phyloP scores from a whole-genome alignment of 2,888 invertebrate species.

The Apantesis nais region DNA sequence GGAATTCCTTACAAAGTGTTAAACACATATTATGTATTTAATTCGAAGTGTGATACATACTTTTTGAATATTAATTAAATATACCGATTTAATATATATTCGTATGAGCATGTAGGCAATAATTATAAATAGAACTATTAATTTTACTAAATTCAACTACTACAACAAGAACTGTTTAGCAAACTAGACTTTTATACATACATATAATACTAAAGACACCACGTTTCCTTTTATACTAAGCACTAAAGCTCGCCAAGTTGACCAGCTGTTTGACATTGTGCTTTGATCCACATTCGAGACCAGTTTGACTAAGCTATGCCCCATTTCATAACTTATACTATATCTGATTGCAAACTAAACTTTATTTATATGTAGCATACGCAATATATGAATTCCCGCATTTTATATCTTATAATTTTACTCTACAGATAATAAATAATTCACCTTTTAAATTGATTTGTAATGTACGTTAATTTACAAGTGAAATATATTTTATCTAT shows the following conservation, averaged over 20 bases:
- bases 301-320: conserved; percentile 54
- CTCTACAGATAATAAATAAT: background rate
- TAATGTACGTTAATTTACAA: background rate
- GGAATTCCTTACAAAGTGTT: background rate
- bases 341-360: background rate
- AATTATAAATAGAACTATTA: too few relatives aligned
- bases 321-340: conserved; percentile 13
- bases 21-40: too few relatives aligned
- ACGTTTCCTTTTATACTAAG: conserved; percentile 9
- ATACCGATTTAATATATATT: too few relatives aligned
- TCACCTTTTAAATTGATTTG: background rate
- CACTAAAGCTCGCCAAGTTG: conserved; percentile 48
- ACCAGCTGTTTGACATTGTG: conserved; percentile 67
- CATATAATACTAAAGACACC: background rate
- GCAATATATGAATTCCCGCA: background rate
- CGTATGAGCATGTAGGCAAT: too few relatives aligned
- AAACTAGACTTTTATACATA: background rate
- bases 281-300: conserved; percentile 71
- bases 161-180: background rate
- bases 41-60: too few relatives aligned
- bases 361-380: background rate
- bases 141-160: too few relatives aligned
- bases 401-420: background rate
- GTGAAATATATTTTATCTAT: background rate
- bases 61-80: background rate